Base-by-base conservation (phyloP, 2,797 vertebrate genomes). In the Tinamus major region DNA sequence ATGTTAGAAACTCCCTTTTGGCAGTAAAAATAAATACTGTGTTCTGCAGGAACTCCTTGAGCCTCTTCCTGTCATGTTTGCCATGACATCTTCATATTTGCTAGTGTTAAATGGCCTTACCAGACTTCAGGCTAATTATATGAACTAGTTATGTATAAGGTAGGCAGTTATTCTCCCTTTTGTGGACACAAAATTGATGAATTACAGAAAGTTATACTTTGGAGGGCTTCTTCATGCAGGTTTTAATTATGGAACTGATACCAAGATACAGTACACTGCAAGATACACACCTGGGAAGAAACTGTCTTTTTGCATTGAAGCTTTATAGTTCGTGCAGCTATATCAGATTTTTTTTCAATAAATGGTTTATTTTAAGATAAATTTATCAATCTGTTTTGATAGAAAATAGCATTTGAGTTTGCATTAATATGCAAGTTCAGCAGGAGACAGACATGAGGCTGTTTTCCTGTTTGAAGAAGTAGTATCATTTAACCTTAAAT, bases 161-260 rank as follows among this genome's bases (percentile, higher is more conserved):
- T 79, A 65, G 8, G 15, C 33, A 62, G 15, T 63, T 51, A 8
- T n/a, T 76, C 74, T 86, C 61, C 53, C 21, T 35, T 33, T 16
- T 68, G 15, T 7, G 8, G 82, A 37, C 41, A 24, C 59, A 92
- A 41, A 62, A 61, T 68, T 31, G 6, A 41, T 91, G 78, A 6
- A 46, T 92, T 81, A 6, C 31, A 6, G 64, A 71, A 16, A 71
- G 55, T 75, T 94, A 46, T 81, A 29, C 91, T 90, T 77, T 95
- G 82, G 75, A 95, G 77, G 68, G 44, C 56, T 96, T 86, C 92
- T 95, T 92, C 80, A 63, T 91, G 84, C 72, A 24, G 41, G 72
- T 91, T 96, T 97, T 93, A 96, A 92, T 96, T 96, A 96, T 88
- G 93, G 94, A 96, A 90, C 85, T 94, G 94, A 95, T 71, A 72